These are phyloP conservation scores for Oegoconia quadripuncta DNA, from an alignment of 2,888 invertebrate species.

Conservation along the genomic window DNA sequence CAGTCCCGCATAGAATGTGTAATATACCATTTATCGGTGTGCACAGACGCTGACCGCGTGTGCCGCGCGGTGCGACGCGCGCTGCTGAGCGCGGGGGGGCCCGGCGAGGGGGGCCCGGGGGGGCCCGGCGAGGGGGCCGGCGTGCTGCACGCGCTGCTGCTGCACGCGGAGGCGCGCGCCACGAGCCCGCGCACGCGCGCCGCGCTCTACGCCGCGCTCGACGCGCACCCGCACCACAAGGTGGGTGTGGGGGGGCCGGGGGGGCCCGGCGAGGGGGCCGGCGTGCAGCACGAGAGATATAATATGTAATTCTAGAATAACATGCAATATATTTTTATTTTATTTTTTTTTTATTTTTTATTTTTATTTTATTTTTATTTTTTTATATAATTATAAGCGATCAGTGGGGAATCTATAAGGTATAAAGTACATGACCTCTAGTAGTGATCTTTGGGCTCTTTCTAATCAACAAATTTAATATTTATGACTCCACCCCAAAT, in stretches of 20 bases:
- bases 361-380: too few species aligned
- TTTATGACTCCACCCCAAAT: too few species aligned
- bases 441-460: too few species aligned
- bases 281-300: too few species aligned
- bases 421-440: too few species aligned
- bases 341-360: too few species aligned
- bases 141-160: conserved; percentile 29
- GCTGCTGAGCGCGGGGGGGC: conserved; percentile 31
- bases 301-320: too few species aligned
- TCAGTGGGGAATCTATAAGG: too few species aligned
- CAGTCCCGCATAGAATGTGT: neutral
- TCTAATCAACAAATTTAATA: too few species aligned
- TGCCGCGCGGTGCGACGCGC: conserved; percentile 27
- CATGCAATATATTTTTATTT: too few species aligned
- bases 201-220: conserved; percentile 27
- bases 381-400: too few species aligned
- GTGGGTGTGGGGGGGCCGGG: conserved; percentile 13
- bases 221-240: conserved; percentile 60
- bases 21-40: neutral
- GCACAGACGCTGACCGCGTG: neutral
- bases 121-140: conserved; percentile 22
- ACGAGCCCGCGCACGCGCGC: conserved; percentile 21
- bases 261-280: neutral
- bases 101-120: conserved; percentile 17
- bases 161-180: conserved; percentile 27